phyloP scores from a whole-genome alignment of 2,888 invertebrate species.

The Thera britannica region DNA sequence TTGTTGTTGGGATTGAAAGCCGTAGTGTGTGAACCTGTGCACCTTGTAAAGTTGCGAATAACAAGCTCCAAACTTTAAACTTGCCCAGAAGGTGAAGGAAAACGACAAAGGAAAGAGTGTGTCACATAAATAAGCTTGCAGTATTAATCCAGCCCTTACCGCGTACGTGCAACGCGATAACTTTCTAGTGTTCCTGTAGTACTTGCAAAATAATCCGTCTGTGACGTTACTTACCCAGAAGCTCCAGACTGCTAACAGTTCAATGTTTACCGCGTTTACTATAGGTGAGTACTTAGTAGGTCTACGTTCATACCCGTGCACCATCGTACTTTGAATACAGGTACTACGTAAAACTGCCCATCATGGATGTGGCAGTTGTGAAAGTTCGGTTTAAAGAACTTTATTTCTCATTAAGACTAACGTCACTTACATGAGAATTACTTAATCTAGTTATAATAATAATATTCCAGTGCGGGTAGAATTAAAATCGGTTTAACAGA shows the following conservation, averaged over 20 bases:
- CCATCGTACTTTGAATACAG: neutral
- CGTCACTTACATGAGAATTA: too few relatives aligned
- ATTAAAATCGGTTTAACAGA: too few relatives aligned
- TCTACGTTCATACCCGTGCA: neutral
- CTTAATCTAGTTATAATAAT: too few relatives aligned
- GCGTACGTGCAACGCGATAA: neutral
- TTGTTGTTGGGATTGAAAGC: conserved; percentile 7
- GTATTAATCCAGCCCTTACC: neutral
- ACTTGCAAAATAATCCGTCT: neutral
- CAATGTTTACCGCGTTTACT: neutral
- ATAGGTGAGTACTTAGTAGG: neutral
- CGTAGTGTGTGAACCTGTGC: conserved; percentile 2
- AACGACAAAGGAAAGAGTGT: neutral
- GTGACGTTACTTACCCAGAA: neutral
- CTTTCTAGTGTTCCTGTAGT: neutral
- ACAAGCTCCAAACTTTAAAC: neutral
- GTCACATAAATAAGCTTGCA: neutral
- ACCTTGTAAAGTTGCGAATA: conserved; percentile 2
- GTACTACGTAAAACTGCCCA: neutral
- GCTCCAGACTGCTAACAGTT: neutral
- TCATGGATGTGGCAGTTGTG: too few relatives aligned
- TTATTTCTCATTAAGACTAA: too few relatives aligned
- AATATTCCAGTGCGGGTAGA: too few relatives aligned
- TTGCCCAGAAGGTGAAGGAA: conserved; percentile 9
- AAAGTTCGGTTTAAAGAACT: too few relatives aligned